Evolutionary conservation across 1,140 invertebrate species (phyloP).

Genomic region (Potamilus streckersoni): DNA sequence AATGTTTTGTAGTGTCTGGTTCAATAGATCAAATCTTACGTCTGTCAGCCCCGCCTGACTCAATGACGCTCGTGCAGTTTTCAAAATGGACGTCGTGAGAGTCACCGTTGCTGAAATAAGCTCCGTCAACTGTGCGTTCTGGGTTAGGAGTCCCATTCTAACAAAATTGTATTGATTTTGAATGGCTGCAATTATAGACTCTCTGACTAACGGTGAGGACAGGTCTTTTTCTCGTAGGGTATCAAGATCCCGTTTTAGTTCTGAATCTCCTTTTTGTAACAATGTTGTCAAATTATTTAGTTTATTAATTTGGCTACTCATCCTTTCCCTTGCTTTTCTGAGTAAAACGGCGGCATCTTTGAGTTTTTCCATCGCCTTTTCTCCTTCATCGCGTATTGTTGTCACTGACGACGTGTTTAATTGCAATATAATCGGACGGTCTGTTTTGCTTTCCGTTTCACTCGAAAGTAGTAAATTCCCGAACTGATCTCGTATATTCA

Average conservation of each 20-base stretch:
- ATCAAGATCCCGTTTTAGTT: conserved; percentile 19
- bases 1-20: conserved; percentile 29
- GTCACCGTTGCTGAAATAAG: conserved; percentile 21
- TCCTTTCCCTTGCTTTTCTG: conserved; percentile 22
- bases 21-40: conserved; percentile 25
- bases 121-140: conserved; percentile 26
- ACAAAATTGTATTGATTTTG: conserved; percentile 33
- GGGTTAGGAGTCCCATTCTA: conserved; percentile 24
- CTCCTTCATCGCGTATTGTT: conserved; percentile 19
- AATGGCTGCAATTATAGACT: conserved; percentile 28
- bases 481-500: conserved; percentile 23
- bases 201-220: conserved; percentile 18
- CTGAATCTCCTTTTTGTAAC: conserved; percentile 20
- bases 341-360: conserved; percentile 22
- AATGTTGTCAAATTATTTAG: conserved; percentile 23
- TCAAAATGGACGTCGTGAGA: conserved; percentile 28
- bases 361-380: conserved; percentile 24
- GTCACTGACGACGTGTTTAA: conserved; percentile 25
- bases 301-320: conserved; percentile 17
- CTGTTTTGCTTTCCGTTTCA: conserved; percentile 12
- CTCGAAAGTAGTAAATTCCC: conserved; percentile 16
- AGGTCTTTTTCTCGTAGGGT: conserved; percentile 19
- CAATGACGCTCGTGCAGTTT: conserved; percentile 23
- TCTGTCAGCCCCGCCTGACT: conserved; percentile 24
- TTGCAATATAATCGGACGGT: conserved; percentile 22